Conservation (phyloP, 2,888 invertebrate species). For the Leptinotarsa tumamoca region DNA sequence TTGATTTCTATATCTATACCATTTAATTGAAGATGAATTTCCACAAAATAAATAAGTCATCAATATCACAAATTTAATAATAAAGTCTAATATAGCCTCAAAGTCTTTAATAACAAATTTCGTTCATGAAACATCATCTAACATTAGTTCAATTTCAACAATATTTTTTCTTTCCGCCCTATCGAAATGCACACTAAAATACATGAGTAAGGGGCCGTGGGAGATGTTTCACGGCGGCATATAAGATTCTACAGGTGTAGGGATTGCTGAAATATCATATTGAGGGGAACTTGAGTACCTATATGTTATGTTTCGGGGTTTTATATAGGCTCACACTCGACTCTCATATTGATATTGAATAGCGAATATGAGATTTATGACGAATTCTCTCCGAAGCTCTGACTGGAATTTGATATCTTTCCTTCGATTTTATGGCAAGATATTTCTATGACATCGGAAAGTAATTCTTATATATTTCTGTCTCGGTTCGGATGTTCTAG, state of each 20-base stretch:
- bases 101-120: too few species aligned
- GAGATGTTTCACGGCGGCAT: slow-evolving; percentile 51
- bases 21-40: too few species aligned
- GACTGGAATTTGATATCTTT: slow-evolving; percentile 43
- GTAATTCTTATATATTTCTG: slow-evolving; percentile 24
- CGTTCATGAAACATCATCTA: neutral
- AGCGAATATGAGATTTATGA: slow-evolving; percentile 57
- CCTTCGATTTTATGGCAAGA: slow-evolving; percentile 34
- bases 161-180: slow-evolving; percentile 13
- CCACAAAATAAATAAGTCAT: too few species aligned
- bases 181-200: slow-evolving; percentile 1
- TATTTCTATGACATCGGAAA: slow-evolving; percentile 20
- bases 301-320: slow-evolving; percentile 62
- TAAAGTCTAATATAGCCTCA: too few species aligned
- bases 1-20: too few species aligned
- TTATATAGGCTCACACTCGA: slow-evolving; percentile 63
- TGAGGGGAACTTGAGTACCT: slow-evolving; percentile 62
- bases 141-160: neutral
- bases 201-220: slow-evolving; percentile 23
- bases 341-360: slow-evolving; percentile 62
- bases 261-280: slow-evolving; percentile 65
- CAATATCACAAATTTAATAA: too few species aligned
- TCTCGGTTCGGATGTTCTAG: neutral
- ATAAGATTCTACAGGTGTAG: slow-evolving; percentile 63
- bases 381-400: slow-evolving; percentile 42